phyloP scores from a whole-genome alignment of 2,797 vertebrate species.

The Iguana delicatissima region DNA sequence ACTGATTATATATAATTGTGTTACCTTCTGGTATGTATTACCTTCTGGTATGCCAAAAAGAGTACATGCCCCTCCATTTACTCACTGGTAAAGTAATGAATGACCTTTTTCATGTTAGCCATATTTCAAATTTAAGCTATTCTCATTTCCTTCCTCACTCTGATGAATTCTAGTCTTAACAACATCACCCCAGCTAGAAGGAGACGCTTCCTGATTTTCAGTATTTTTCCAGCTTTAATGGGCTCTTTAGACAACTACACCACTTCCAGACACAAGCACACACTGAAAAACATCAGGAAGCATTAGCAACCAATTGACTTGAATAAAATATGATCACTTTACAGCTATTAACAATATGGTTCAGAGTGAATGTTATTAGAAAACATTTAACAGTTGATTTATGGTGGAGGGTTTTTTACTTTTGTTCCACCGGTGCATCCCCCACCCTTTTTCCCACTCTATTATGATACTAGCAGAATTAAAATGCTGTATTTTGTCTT shows the following conservation, averaged over 20 bases:
- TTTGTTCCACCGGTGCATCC: background rate
- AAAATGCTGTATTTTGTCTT: no score
- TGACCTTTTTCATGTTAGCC: background rate
- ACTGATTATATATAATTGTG: no score
- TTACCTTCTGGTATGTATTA: no score
- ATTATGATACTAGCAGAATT: no score
- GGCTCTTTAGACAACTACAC: background rate
- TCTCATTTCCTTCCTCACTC: background rate
- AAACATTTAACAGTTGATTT: background rate
- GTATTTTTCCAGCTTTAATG: background rate
- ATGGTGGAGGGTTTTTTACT: no score
- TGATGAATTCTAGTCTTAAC: background rate
- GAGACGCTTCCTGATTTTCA: background rate
- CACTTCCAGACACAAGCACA: background rate
- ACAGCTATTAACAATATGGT: background rate
- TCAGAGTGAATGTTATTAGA: background rate
- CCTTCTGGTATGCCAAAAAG: background rate
- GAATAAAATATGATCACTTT: slow-evolving; percentile 19
- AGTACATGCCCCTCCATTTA: background rate
- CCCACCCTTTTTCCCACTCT: background rate
- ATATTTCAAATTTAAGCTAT: background rate
- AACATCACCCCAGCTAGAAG: background rate
- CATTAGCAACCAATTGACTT: slow-evolving; percentile 11
- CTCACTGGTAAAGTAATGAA: background rate
- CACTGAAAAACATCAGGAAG: background rate